Percentiles rank a stretch among this genome's conserved stretches.
Conservation (phyloP, 2,797 vertebrate genomes). For the Trachurus trachurus region DNA sequence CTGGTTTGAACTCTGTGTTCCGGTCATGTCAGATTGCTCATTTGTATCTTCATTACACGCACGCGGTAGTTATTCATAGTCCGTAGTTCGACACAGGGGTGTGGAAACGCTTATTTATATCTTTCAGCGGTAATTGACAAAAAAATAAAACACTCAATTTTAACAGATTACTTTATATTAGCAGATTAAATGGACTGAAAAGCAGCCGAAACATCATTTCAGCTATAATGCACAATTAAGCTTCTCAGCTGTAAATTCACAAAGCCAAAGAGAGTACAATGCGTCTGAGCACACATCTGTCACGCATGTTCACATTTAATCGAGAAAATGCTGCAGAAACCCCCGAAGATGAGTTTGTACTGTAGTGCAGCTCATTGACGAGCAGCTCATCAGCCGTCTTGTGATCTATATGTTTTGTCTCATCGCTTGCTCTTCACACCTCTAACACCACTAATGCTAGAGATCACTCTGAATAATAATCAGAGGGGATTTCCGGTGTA, state of each 20-base stretch:
- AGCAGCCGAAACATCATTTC: slow-evolving; percentile 54
- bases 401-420: neutral
- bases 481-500: slow-evolving; percentile 27
- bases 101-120: slow-evolving; percentile 17
- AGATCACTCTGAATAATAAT: slow-evolving; percentile 3
- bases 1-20: slow-evolving; percentile 43
- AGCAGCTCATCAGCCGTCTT: neutral
- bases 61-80: slow-evolving; percentile 39
- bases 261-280: slow-evolving; percentile 13
- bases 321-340: slow-evolving; percentile 8
- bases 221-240: slow-evolving; percentile 69
- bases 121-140: slow-evolving; percentile 14
- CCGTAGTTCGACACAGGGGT: slow-evolving; percentile 1
- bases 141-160: slow-evolving; percentile 18
- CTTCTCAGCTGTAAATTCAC: slow-evolving; percentile 47
- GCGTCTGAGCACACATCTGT: slow-evolving; percentile 9
- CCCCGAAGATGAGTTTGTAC: neutral
- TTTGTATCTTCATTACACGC: slow-evolving; percentile 43
- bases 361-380: neutral
- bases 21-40: slow-evolving; percentile 35
- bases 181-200: slow-evolving; percentile 52
- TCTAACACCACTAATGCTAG: slow-evolving; percentile 13
- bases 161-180: slow-evolving; percentile 23
- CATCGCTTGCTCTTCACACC: neutral
- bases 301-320: slow-evolving; percentile 32